Evolutionary conservation across 2,113 vertebrate genomes (phyloP), one percentile per base, ranked within the genome.

Genomic region (Hippocampus guttulatus): DNA sequence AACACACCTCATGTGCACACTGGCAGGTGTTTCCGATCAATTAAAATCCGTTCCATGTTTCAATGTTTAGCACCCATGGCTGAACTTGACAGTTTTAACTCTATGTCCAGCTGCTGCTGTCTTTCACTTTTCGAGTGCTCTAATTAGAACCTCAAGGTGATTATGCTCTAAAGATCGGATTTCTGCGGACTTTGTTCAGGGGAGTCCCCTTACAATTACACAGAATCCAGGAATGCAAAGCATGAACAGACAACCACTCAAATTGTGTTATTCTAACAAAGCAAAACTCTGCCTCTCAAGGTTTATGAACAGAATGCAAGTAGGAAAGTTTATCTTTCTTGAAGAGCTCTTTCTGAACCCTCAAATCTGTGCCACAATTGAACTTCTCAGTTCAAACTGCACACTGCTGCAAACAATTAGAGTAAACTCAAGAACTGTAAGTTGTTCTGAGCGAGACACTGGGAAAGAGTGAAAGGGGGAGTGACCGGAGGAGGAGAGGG

Each of bases 351-450:
- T 83, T 81, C 65, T 71, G 69, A 30, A 18, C 75, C 49, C 55
- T 51, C 73, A 66, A 64, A 84, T 73, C 55, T 81, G 77, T 49
- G 64, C 80, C 73, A 79, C 70, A 85, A 75, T 61, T 68, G 85
- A 87, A 74, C 66, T 54, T 80, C 67, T 82, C 77, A 73, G 87
- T 84, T 67, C 70, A 80, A 88, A 76, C 76, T 81, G 82, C 82
- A 79, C 82, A 82, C 85, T 89, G 80, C 90, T 90, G 90, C 89
- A 91, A 91, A 90, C 89, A 91, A 91, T 92, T 91, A 90, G 81
- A 78, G 80, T 88, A 85, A 88, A 88, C 81, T 82, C 78, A 73
- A 82, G 84, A 81, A 90, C 86, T 82, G 81, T 88, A 85, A 81
- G 86, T 83, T 82, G 84, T 79, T 88, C 82, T 25, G 71, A 58